Base-by-base conservation (phyloP, 2,113 vertebrate species). In the Alosa alosa region DNA sequence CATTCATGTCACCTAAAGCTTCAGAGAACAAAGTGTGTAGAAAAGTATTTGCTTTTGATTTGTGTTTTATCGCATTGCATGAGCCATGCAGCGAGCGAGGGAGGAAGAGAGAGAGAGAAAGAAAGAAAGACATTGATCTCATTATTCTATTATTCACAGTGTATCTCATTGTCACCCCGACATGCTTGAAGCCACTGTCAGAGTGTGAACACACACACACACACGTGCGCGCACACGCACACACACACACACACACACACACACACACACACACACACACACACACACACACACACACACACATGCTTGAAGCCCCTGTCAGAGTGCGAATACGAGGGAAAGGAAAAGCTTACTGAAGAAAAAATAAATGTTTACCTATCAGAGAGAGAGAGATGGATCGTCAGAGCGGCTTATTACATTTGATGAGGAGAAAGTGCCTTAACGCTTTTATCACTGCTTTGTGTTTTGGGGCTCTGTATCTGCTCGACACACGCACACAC, bases 141-240 rank as follows among this genome's bases (percentile, higher is more conserved):
- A 94, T 95, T 94, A 95, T 96, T 95, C 93, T 95, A 94, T 95
- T 95, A 95, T 95, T 94, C 92, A 82, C 13, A 82, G 89, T 91
- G 91, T 94, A 90, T 94, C 91, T 94, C 91, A 90, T 94, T 93
- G 92, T 94, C 87, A 89, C 89, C 39, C 64, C 92, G 93, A 94
- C 92, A 93, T 25, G 91, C 31, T 31, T 31, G 31, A 31, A 31
- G 31, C 31, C 31, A 31, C 31, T 31, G 31, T 31, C 31, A 31
- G 31, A 31, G 31, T 31, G 31, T 31, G 31, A 31, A 31, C 31
- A 31, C 31, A 31, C 31, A n/a, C n/a, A 31, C 31, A 31, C 31
- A 31, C 31, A 31, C 31, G 31, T 31, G 31, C 31, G 31, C 31
- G n/a, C 31, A n/a, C n/a, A n/a, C n/a, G 1, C 31, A 31, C 31